Conservation (phyloP, 1,140 invertebrate genomes). For the Sitobion miscanthi region DNA sequence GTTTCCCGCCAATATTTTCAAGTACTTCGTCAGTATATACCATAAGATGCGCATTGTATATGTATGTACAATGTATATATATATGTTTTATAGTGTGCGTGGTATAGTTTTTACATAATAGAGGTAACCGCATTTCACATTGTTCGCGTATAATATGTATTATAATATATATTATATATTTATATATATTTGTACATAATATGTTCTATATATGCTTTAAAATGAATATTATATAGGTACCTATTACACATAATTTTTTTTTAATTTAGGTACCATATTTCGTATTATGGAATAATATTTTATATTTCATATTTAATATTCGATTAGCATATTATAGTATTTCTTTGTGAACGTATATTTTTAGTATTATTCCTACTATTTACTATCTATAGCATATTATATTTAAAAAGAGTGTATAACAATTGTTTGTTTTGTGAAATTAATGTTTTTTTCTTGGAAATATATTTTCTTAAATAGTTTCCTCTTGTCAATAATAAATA, state of each 20-base stretch:
- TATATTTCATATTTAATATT: too few relatives aligned
- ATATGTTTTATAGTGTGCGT: background rate
- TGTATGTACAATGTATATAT: background rate
- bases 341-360: too few relatives aligned
- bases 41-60: background rate
- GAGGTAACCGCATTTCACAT: conserved; percentile 1
- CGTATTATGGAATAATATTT: too few relatives aligned
- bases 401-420: too few relatives aligned
- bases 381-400: too few relatives aligned
- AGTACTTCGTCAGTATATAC: background rate
- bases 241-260: too few relatives aligned
- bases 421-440: background rate
- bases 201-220: too few relatives aligned
- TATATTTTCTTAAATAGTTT: background rate
- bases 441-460: background rate
- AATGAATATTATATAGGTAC: too few relatives aligned
- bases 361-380: too few relatives aligned
- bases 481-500: background rate
- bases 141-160: background rate
- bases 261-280: too few relatives aligned
- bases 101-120: background rate
- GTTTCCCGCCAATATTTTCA: conserved; percentile 25
- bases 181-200: background rate
- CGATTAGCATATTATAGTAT: too few relatives aligned
- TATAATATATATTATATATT: background rate